A percentile compares a stretch with the other conserved stretches of the same genome.
phyloP scores from a whole-genome alignment of 2,113 vertebrate genomes.

The Peromyscus polionotus region DNA sequence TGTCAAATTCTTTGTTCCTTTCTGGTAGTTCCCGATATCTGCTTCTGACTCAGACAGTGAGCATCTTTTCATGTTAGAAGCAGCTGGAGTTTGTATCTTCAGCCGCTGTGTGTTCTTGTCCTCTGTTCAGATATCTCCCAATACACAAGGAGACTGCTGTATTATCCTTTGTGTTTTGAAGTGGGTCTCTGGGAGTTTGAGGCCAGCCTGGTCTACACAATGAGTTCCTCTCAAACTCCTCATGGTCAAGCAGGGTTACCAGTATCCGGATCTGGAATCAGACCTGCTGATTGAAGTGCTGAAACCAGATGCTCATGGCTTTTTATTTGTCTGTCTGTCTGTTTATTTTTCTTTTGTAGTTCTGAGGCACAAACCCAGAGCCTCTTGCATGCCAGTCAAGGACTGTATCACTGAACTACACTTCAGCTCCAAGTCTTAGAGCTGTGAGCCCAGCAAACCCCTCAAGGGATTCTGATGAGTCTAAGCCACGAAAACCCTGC shows the following conservation, averaged over 20 bases:
- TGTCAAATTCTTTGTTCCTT: neutral
- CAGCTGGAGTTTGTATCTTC: neutral
- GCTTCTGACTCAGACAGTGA: neutral
- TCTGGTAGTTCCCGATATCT: neutral
- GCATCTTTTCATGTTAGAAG: neutral
- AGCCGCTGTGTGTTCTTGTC: fast-evolving
- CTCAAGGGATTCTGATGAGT: neutral
- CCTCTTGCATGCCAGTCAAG: neutral
- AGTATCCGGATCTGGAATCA: neutral
- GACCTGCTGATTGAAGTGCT: neutral
- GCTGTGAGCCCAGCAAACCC: no score
- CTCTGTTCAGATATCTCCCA: neutral
- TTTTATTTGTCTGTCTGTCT: neutral
- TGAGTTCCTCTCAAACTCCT: neutral
- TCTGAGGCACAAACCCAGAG: neutral
- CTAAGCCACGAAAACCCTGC: neutral
- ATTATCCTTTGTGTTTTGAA: neutral
- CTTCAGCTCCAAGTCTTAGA: neutral
- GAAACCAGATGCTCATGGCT: neutral
- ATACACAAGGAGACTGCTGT: neutral
- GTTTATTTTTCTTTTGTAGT: neutral
- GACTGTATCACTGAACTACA: neutral
- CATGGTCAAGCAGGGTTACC: neutral
- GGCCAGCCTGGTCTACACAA: neutral
- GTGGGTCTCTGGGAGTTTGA: neutral